A percentile compares a stretch with the other conserved stretches of the same genome.
Conservation (phyloP, 2,797 vertebrate species). For the Myoxocephalus aenaeus region DNA sequence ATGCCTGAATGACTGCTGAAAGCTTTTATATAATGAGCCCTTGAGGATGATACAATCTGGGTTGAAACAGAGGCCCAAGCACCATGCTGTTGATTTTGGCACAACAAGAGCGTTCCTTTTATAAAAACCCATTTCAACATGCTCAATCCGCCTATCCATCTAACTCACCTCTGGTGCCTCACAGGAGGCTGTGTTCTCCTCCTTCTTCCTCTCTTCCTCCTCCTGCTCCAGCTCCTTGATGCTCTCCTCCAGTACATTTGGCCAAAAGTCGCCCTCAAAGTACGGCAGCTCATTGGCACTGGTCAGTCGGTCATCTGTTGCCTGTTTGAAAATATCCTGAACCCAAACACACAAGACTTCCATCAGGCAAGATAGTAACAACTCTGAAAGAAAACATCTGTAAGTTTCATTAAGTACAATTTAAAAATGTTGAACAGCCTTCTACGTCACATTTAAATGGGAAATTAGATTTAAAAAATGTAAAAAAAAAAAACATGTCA, state of each 20-base stretch:
- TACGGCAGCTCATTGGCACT: conserved; percentile 98
- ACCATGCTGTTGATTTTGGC: conserved; percentile 37
- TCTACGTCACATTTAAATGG: background rate
- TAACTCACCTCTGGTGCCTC: conserved; percentile 91
- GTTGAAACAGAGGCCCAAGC: conserved; percentile 22
- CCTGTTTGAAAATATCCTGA: conserved; percentile 99
- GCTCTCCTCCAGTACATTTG: conserved; percentile 98
- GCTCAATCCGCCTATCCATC: conserved; percentile 1
- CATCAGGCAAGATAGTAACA: conserved; percentile 14
- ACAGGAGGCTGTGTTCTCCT: conserved; percentile 94
- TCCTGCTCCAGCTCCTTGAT: conserved; percentile 99
- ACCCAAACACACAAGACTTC: conserved; percentile 38
- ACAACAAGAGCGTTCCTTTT: conserved; percentile 2
- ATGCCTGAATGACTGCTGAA: conserved; percentile 39
- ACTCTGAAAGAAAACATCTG: background rate
- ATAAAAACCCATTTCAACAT: conserved; percentile 16
- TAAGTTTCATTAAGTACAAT: background rate
- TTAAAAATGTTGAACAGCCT: background rate
- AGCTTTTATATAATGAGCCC: conserved; percentile 48
- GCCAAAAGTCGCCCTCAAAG: conserved; percentile 99
- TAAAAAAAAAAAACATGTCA: background rate
- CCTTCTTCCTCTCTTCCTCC: conserved; percentile 97
- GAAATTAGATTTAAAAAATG: background rate
- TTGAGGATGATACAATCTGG: conserved; percentile 46
- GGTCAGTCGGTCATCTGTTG: conserved; percentile 95